Evolutionary conservation across 2,797 vertebrate species (phyloP).

Genomic region (Cuculus canorus): DNA sequence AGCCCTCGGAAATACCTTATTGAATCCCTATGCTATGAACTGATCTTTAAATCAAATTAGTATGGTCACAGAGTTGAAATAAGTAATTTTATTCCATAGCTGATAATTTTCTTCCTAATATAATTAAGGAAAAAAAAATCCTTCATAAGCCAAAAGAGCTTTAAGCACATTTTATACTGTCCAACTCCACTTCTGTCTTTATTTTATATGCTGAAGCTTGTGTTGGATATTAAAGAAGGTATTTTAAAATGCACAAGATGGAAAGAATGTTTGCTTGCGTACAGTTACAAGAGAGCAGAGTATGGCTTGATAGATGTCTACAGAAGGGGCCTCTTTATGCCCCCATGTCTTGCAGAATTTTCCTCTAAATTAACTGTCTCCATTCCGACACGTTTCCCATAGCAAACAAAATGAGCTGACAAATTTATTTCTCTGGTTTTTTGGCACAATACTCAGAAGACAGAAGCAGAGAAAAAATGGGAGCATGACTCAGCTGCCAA

Average conservation of each 20-base stretch:
- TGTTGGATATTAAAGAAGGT: not conserved
- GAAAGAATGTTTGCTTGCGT: slow-evolving; percentile 3
- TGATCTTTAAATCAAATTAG: not conserved
- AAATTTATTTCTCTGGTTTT: not conserved
- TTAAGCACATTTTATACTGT: not conserved
- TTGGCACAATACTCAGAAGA: not conserved
- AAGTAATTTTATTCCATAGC: not conserved
- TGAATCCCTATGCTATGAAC: not conserved
- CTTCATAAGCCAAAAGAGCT: not conserved
- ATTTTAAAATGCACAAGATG: not conserved
- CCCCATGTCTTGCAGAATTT: not conserved
- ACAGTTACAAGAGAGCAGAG: not conserved
- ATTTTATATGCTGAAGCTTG: not conserved
- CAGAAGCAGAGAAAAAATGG: not conserved
- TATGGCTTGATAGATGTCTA: not conserved
- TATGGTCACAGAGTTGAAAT: not conserved
- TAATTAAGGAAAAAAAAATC: not conserved
- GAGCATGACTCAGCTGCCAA: not conserved
- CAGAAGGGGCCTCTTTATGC: not conserved
- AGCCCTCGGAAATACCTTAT: not conserved
- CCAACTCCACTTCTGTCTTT: not conserved
- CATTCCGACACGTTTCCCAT: not conserved
- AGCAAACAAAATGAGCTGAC: not conserved
- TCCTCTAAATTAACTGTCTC: not conserved
- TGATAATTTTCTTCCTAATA: not conserved